Conservation (phyloP, 2,797 vertebrate genomes). For the Gymnocypris eckloni region DNA sequence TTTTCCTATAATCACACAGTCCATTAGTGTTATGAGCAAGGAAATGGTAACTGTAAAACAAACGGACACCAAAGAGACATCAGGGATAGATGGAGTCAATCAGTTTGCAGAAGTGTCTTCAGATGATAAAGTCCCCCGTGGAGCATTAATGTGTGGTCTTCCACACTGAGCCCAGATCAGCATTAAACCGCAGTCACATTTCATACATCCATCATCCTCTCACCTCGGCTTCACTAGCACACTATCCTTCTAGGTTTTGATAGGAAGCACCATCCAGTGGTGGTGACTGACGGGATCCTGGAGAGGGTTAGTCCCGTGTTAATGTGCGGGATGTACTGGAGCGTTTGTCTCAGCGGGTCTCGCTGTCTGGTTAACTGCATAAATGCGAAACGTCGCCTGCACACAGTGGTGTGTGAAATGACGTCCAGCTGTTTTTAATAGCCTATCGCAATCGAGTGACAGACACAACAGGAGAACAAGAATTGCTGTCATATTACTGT, state of each 20-base stretch:
- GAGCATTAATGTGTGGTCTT: conserved; percentile 53
- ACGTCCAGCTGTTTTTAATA: conserved; percentile 60
- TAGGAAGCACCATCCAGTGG: background rate
- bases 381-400: conserved; percentile 35
- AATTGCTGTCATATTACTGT: conserved; percentile 42
- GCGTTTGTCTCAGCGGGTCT: conserved; percentile 50
- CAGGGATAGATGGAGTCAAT: conserved; percentile 35
- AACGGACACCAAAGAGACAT: conserved; percentile 44
- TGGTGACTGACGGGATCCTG: conserved; percentile 62
- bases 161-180: conserved; percentile 39
- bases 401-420: conserved; percentile 50
- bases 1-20: conserved; percentile 20
- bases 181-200: conserved; percentile 35
- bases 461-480: conserved; percentile 43
- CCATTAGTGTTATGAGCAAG: conserved; percentile 42
- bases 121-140: conserved; percentile 45
- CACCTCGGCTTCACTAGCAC: background rate
- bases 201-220: conserved; percentile 24
- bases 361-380: conserved; percentile 28
- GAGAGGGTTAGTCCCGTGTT: conserved; percentile 63
- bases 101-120: conserved; percentile 31
- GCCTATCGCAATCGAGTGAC: conserved; percentile 51
- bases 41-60: conserved; percentile 37
- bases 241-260: conserved; percentile 21
- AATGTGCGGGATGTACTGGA: conserved; percentile 61